phyloP scores from a whole-genome alignment of 2,888 invertebrate genomes.

The Eupeodes luniger region DNA sequence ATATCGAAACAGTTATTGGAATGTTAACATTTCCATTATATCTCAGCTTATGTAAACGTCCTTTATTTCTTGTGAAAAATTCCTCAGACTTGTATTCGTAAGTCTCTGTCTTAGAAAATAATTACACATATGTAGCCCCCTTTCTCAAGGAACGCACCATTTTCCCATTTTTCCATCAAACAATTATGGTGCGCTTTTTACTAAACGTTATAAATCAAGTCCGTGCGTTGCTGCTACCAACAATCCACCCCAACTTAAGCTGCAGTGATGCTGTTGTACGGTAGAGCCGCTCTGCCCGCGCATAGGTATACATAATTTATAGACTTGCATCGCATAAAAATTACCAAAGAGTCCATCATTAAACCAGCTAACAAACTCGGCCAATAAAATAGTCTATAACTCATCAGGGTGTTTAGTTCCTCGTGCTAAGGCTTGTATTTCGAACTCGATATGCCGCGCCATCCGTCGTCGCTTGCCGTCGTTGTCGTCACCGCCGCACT shows the following conservation, averaged over 20 bases:
- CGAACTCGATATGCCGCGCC: constrained; percentile 16
- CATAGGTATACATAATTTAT: constrained; percentile 54
- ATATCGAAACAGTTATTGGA: not conserved
- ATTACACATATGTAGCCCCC: constrained; percentile 32
- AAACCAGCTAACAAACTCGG: constrained; percentile 60
- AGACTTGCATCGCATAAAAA: constrained; percentile 48
- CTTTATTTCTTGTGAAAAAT: constrained; percentile 19
- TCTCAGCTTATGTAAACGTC: not conserved
- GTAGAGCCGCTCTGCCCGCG: not conserved
- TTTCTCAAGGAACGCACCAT: constrained; percentile 43
- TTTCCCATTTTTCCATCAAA: constrained; percentile 10
- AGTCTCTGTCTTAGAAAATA: constrained; percentile 46
- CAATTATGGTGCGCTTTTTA: constrained; percentile 60
- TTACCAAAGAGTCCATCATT: constrained; percentile 68
- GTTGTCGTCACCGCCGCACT: too few relatives aligned
- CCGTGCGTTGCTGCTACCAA: constrained; percentile 12
- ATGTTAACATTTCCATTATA: not conserved
- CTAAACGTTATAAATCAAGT: constrained; percentile 70
- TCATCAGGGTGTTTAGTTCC: constrained; percentile 65
- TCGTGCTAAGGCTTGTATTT: constrained; percentile 27
- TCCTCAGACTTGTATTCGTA: not conserved
- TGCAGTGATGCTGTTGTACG: not conserved
- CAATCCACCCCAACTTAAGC: constrained; percentile 52
- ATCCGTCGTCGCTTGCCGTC: too few relatives aligned
- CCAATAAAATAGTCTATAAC: constrained; percentile 74